Conservation (phyloP, 37 sponge, comb jelly and placozoan species). For the Lycopodina hypogea region DNA sequence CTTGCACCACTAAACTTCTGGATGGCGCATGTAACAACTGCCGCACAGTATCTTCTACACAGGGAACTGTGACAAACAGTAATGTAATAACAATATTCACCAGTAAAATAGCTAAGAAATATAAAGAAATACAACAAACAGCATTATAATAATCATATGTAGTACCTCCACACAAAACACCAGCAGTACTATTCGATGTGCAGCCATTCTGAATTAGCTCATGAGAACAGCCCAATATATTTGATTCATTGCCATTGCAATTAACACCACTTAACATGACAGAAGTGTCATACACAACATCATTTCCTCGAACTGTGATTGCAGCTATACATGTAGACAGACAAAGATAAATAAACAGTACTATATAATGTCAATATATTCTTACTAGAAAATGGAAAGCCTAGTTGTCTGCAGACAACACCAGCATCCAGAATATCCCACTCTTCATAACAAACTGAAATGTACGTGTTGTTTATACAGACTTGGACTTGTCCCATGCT, state of each 20-base stretch:
- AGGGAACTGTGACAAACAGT: background rate
- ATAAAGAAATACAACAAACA: too few relatives aligned
- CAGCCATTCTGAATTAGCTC: background rate
- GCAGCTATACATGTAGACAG: background rate
- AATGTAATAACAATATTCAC: background rate
- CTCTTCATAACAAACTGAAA: slow-evolving; percentile 40
- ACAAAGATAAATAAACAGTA: background rate
- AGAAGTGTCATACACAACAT: background rate
- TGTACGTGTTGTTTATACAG: slow-evolving; percentile 8
- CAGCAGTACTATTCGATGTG: background rate
- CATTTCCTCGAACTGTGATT: background rate
- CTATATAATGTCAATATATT: background rate
- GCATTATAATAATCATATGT: too few relatives aligned
- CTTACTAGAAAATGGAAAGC: slow-evolving; percentile 12
- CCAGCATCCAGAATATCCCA: slow-evolving; percentile 40
- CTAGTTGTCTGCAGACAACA: slow-evolving; percentile 39
- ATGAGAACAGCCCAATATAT: background rate
- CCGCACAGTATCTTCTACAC: background rate
- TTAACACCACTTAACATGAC: background rate
- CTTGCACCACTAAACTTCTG: slow-evolving; percentile 5
- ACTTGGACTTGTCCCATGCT: slow-evolving; percentile 38
- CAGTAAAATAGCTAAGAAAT: too few relatives aligned
- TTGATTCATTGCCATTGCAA: background rate
- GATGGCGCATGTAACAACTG: background rate
- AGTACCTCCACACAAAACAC: background rate